These are phyloP conservation scores for Abramis brama DNA, from an alignment of 2,113 vertebrate genomes.

Conservation along the genomic window DNA sequence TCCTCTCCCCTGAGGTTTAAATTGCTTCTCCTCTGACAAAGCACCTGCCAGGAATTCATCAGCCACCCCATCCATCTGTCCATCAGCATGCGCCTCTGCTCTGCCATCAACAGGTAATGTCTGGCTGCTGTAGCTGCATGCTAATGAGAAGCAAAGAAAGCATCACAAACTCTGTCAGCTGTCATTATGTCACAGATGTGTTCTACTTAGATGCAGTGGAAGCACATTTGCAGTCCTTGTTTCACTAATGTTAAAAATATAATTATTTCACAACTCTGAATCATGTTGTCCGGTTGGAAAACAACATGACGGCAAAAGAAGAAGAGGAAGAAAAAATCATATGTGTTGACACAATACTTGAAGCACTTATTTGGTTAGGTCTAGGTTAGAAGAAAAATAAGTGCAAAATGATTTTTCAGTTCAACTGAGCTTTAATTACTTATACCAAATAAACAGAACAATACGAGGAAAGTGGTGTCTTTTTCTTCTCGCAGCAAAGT, in stretches of 20 bases:
- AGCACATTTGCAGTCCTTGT: constrained; percentile 39
- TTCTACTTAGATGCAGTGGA: constrained; percentile 67
- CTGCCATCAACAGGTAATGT: constrained; percentile 80
- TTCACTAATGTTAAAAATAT: constrained; percentile 49
- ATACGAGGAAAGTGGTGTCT: constrained; percentile 39
- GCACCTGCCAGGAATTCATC: constrained; percentile 82
- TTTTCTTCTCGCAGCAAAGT: constrained; percentile 59
- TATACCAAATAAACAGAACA: constrained; percentile 56
- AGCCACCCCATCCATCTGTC: constrained; percentile 81
- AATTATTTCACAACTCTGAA: constrained; percentile 34
- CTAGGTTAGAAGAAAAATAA: constrained; percentile 46
- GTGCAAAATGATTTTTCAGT: constrained; percentile 56
- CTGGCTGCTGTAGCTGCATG: constrained; percentile 68
- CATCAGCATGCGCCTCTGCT: constrained; percentile 75
- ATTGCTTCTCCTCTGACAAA: constrained; percentile 84
- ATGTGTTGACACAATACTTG: constrained; percentile 15
- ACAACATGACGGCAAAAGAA: constrained; percentile 23
- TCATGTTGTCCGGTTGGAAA: constrained; percentile 23
- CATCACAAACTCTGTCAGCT: constrained; percentile 78
- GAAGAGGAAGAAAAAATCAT: constrained; percentile 7
- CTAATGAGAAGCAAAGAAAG: constrained; percentile 81
- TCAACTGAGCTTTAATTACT: constrained; percentile 59
- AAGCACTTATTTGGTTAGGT: constrained; percentile 42
- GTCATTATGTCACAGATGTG: constrained; percentile 73
- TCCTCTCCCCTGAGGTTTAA: constrained; percentile 73